phyloP scores from a whole-genome alignment of 2,888 invertebrate genomes.

The Dasypogon diadema region DNA sequence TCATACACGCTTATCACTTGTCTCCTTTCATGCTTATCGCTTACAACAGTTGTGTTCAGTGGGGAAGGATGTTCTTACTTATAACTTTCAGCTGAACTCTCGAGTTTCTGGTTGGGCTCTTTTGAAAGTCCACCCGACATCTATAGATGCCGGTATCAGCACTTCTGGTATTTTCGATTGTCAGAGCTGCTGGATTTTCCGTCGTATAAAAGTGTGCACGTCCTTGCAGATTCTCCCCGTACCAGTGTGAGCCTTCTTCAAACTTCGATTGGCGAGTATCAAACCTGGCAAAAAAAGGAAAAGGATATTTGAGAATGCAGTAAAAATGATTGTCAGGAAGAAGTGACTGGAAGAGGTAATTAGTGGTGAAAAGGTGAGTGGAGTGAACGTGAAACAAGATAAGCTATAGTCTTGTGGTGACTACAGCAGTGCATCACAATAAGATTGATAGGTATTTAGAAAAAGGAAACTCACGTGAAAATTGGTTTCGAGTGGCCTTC shows the following conservation, averaged over 20 bases:
- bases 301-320: not conserved
- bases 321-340: not conserved
- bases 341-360: conserved; percentile 8
- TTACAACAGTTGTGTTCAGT: conserved; percentile 60
- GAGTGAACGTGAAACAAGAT: not conserved
- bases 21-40: not conserved
- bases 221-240: conserved; percentile 73
- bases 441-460: not conserved
- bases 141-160: conserved; percentile 86
- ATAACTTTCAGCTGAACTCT: conserved; percentile 90
- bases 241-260: conserved; percentile 72
- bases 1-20: not conserved
- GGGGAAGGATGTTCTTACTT: conserved; percentile 75
- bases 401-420: not conserved
- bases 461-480: conserved; percentile 64
- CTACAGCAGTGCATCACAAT: too few relatives aligned
- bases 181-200: conserved; percentile 81
- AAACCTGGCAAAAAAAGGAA: conserved; percentile 65
- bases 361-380: not conserved
- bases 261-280: conserved; percentile 71
- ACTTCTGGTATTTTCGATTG: conserved; percentile 79
- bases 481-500: conserved; percentile 68
- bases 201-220: conserved; percentile 82
- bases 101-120: conserved; percentile 88
- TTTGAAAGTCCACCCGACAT: conserved; percentile 91